Conservation (phyloP, 2,797 vertebrate species). For the Calcarius lapponicus region DNA sequence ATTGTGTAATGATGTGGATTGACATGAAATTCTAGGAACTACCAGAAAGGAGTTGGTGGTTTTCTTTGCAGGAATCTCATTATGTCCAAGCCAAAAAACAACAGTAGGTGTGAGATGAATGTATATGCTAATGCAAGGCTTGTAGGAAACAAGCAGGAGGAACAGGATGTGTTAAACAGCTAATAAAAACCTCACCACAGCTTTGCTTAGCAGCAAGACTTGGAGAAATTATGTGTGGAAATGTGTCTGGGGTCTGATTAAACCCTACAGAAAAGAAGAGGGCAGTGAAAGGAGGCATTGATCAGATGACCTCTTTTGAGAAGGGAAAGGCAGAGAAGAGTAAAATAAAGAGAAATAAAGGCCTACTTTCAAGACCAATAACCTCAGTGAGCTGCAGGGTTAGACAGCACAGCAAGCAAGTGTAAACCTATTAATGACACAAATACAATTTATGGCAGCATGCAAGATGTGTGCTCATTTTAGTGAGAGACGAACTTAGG, state of each 20-base stretch:
- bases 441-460: background rate
- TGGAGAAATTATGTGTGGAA: background rate
- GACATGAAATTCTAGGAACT: background rate
- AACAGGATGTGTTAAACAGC: background rate
- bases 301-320: background rate
- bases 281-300: background rate
- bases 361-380: background rate
- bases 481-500: background rate
- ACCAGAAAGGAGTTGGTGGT: background rate
- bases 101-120: background rate
- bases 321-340: background rate
- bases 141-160: background rate
- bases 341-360: background rate
- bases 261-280: background rate
- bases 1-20: background rate
- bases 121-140: background rate
- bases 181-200: background rate
- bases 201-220: background rate
- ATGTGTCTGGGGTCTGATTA: background rate
- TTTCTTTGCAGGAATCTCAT: background rate
- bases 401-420: background rate
- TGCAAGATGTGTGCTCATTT: background rate
- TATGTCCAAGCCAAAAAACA: background rate
- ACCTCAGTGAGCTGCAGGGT: background rate
- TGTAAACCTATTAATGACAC: background rate